Evolutionary conservation across 2,888 invertebrate species (phyloP).

Genomic region (Drosophila sordidula): DNA sequence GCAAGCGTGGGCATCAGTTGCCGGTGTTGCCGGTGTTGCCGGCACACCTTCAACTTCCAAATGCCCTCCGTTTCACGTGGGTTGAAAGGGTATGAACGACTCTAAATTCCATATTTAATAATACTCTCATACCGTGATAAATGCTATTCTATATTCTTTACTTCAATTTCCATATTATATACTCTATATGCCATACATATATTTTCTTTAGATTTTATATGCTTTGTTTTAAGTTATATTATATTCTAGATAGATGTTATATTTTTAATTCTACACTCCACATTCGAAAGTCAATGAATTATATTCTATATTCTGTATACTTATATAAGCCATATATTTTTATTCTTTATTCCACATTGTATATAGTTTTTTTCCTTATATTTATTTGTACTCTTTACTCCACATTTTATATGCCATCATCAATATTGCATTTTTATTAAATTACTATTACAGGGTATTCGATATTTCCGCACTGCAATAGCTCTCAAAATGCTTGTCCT

Average conservation of each 20-base stretch:
- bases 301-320: background rate
- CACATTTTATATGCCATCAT: too few species aligned
- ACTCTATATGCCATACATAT: too few species aligned
- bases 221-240: too few species aligned
- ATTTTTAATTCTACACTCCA: too few species aligned
- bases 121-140: too few species aligned
- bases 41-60: constrained; percentile 13
- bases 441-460: background rate
- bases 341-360: background rate
- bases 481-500: background rate
- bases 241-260: too few species aligned
- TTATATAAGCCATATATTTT: background rate
- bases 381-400: too few species aligned
- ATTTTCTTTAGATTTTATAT: too few species aligned
- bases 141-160: background rate
- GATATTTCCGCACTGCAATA: background rate
- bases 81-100: background rate
- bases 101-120: background rate
- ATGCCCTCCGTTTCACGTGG: constrained; percentile 12
- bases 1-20: constrained; percentile 46
- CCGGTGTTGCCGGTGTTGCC: constrained; percentile 37
- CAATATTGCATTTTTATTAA: background rate
- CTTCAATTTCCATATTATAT: too few species aligned
- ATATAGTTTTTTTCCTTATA: too few species aligned
- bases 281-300: background rate